Base-by-base conservation (phyloP, 2,797 vertebrate species). In the Distichodus sexfasciatus region DNA sequence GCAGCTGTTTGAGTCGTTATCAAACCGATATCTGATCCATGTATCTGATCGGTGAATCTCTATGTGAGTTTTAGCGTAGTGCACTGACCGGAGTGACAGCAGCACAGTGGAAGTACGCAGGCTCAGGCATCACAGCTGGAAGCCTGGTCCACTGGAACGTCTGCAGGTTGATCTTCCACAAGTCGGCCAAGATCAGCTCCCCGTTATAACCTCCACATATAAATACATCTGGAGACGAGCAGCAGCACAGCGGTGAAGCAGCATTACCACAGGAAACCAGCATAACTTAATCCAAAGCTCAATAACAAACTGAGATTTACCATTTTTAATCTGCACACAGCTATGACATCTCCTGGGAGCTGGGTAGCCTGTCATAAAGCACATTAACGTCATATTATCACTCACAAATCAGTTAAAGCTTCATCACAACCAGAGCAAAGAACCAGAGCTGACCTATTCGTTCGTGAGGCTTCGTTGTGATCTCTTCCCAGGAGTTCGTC, bases 401-500 rank as follows among this genome's bases (percentile, higher is more conserved):
- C 2, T 4, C 8, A 31, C 36, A 23, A 24, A 17, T 0, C 1
- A 12, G 7, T 38, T 40, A 48, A 5, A 8, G 7, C 3, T 50
- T 17, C 6, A 15, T 58, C 29, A 15, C 15, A 19, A 4, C n/a
- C 6, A 70, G 0, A 6, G 60, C 1, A 31, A 61, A 17, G 4
- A 38, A 48, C 2, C 1, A n/a, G 19, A 36, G 79, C 90, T 83
- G 74, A 96, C 97, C 97, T 79, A 97, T 93, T 92, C 96, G 96
- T 77, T 96, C 95, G 38, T 99, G 94, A 63, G 97, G 96, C 85
- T 95, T 98, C 0, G 97, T 98, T 67, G 89, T 72, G 26, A 99
- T 97, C 83, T 98, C 96, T 77, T 99, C 97, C 97, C 97, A 99
- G 12, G 94, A 95, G 82, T 99, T 99, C 11, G 95, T 98, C 89